phyloP scores from a whole-genome alignment of 92 coral and sea anemone species.

The Plumapathes pennacea region DNA sequence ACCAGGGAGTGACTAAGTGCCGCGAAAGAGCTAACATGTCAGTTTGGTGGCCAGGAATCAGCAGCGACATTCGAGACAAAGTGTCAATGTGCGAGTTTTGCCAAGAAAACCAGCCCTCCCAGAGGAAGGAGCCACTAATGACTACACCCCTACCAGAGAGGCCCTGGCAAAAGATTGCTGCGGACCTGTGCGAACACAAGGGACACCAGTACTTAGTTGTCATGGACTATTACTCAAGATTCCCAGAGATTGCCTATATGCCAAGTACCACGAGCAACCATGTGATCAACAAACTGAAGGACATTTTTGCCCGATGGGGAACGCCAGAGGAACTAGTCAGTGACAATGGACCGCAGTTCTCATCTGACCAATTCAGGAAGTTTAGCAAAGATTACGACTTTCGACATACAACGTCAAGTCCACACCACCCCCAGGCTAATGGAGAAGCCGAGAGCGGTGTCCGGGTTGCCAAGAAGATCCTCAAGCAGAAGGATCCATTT shows the following conservation, averaged over 20 bases:
- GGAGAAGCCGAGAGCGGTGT: conserved; percentile 47
- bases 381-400: conserved; percentile 7
- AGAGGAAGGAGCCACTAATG: conserved; percentile 6
- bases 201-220: not conserved
- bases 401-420: too few species aligned
- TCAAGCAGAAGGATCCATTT: conserved; percentile 48
- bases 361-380: conserved; percentile 9
- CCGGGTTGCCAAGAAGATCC: conserved; percentile 34
- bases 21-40: not conserved
- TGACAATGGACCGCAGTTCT: conserved; percentile 30
- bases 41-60: conserved; percentile 9
- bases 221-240: conserved; percentile 7
- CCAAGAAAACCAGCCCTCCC: not conserved
- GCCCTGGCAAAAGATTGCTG: not conserved
- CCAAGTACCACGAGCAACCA: not conserved
- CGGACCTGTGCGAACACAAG: not conserved
- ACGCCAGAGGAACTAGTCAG: conserved; percentile 5
- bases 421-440: too few species aligned
- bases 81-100: not conserved
- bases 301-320: not conserved
- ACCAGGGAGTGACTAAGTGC: conserved; percentile 7
- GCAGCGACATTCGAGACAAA: too few species aligned
- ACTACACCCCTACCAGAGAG: conserved; percentile 11
- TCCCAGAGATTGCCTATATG: conserved; percentile 5
- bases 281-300: conserved; percentile 1